Conservation (phyloP, 1,140 invertebrate species). For the Chrysomallon squamiferum region DNA sequence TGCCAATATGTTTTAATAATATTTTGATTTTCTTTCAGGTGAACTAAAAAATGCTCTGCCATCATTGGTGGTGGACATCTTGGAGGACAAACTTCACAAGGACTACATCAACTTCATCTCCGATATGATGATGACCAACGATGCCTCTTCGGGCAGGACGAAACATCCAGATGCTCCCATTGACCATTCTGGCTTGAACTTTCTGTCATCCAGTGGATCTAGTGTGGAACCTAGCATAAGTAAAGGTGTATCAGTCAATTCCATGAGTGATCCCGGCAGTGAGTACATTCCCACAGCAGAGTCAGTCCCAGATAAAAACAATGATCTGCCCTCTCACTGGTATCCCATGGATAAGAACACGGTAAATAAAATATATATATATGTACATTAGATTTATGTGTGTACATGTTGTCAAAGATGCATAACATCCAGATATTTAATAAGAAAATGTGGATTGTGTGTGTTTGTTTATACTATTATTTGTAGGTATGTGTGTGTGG, state of each 20-base stretch:
- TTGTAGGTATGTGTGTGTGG: too few species aligned
- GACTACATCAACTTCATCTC: conserved; percentile 49
- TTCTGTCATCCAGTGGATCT: too few species aligned
- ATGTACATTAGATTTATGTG: not conserved
- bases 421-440: too few species aligned
- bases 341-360: conserved; percentile 5
- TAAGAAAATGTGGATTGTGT: too few species aligned
- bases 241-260: not conserved
- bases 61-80: conserved; percentile 50
- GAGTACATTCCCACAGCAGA: not conserved
- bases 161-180: too few species aligned
- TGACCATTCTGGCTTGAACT: too few species aligned
- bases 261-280: not conserved
- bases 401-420: too few species aligned
- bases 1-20: too few species aligned
- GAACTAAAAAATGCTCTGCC: conserved; percentile 48
- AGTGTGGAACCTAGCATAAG: too few species aligned
- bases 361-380: not conserved
- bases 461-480: too few species aligned
- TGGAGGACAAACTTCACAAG: conserved; percentile 50
- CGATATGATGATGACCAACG: conserved; percentile 42
- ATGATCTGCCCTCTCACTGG: conserved; percentile 12
- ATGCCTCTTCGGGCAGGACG: not conserved
- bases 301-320: not conserved
- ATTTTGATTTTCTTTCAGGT: too few species aligned